A percentile compares a stretch with the other conserved stretches of the same genome.
Evolutionary conservation across 1,140 invertebrate genomes (phyloP).

Genomic region (Leptonema lineaticorne): DNA sequence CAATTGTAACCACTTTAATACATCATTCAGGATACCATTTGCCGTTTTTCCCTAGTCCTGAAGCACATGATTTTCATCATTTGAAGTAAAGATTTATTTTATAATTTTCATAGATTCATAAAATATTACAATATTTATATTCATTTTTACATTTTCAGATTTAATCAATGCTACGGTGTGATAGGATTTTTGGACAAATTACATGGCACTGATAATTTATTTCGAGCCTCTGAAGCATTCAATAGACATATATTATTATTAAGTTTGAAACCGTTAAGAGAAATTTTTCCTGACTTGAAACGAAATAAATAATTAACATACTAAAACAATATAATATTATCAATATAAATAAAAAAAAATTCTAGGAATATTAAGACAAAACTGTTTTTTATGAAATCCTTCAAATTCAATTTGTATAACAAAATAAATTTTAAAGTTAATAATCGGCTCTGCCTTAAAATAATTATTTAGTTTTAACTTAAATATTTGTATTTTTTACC

Average conservation of each 20-base stretch:
- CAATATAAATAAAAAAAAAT: slow-evolving; percentile 7
- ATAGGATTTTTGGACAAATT: slow-evolving; percentile 81
- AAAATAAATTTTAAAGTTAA: no score
- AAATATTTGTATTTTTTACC: no score
- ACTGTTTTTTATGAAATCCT: no score
- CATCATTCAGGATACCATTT: slow-evolving; percentile 88
- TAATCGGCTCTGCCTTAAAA: no score
- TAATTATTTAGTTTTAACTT: no score
- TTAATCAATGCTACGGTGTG: slow-evolving; percentile 85
- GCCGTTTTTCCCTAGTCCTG: slow-evolving; percentile 86
- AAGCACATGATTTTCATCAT: slow-evolving; percentile 90
- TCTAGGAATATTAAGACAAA: no score
- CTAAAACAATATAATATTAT: no score
- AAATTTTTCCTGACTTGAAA: slow-evolving; percentile 75
- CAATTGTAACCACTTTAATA: slow-evolving; percentile 78
- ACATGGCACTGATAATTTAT: slow-evolving; percentile 81
- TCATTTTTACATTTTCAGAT: slow-evolving; percentile 56
- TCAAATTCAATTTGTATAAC: no score
- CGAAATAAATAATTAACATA: no score
- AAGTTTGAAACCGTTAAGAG: slow-evolving; percentile 71
- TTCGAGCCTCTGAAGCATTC: slow-evolving; percentile 72
- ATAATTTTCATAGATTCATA: neutral
- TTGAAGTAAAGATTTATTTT: slow-evolving; percentile 66
- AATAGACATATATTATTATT: slow-evolving; percentile 77
- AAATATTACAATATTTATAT: slow-evolving; percentile 2